Evolutionary conservation across 2,888 invertebrate species (phyloP), one percentile per base, ranked within the genome.

Genomic region (Myopa testacea): DNA sequence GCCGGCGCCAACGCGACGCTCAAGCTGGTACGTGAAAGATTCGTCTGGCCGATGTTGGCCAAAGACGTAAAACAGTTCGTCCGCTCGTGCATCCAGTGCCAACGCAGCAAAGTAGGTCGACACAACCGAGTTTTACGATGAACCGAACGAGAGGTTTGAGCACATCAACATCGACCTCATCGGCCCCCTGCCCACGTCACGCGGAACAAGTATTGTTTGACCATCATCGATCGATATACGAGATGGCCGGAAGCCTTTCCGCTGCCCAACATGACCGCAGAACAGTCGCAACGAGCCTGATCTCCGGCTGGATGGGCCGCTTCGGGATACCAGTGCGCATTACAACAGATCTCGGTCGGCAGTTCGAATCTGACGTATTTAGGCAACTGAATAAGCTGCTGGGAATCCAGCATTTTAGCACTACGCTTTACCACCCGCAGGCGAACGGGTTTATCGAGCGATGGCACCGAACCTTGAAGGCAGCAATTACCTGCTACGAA

Each of bases 391-490:
- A 37, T 37, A 26, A 50, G 26, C 45, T 74, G 40, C n/a, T 74
- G 16, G 73, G 74, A 1, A 52, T 50, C 4, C 10, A 74, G 34
- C 74, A 38, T 50, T 58, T 77, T 12, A 67, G 69, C 55, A 81
- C 79, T 7, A 79, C 79, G 0, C 72, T 79, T 6, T 81, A 81
- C 55, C 78, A 80, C 19, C 78, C 79, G 4, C 77, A 78, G 19
- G 62, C 77, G 4, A 81, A 81, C 65, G 79, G 78, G 1, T n/a
- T 80, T 12, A 78, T 82, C 12, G 81, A 81, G 12, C 58, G 80
- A n/a, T 80, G 76, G 75, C 78, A 82, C 19, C 75, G 79, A 4
- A 45, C 79, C 1, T 69, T 81, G 2, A 81, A 80, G 74, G 71
- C 80, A 45, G 70, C 80, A 4, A 70, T 80, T 4, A 79, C 77